These are phyloP conservation scores for Danio kyathit DNA, from an alignment of 2,797 vertebrate species.

Conservation along the genomic window DNA sequence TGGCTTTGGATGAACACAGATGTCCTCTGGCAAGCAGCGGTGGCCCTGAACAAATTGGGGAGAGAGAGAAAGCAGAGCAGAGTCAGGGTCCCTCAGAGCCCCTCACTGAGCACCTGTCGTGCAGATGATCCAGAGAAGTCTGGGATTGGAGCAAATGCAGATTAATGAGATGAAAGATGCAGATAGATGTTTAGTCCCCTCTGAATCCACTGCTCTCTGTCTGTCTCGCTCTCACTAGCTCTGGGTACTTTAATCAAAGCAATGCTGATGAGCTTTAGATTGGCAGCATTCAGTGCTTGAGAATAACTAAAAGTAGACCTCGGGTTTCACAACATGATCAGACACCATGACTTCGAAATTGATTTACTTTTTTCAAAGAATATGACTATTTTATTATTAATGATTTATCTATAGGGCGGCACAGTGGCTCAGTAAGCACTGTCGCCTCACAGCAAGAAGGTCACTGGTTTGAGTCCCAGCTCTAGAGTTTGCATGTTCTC, in stretches of 20 bases:
- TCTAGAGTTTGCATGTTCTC: too few species aligned
- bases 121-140: constrained; percentile 34
- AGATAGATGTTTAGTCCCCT: constrained; percentile 26
- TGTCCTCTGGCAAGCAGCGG: constrained; percentile 70
- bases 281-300: not conserved
- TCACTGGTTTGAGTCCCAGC: too few species aligned
- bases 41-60: constrained; percentile 61
- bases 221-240: not conserved
- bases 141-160: constrained; percentile 23
- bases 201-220: constrained; percentile 21
- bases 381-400: too few species aligned
- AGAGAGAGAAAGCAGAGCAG: constrained; percentile 1
- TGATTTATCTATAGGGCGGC: too few species aligned
- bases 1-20: constrained; percentile 68
- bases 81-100: constrained; percentile 16
- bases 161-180: constrained; percentile 34
- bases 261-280: constrained; percentile 18
- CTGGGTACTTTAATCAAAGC: not conserved
- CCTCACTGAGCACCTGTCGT: constrained; percentile 32
- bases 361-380: too few species aligned
- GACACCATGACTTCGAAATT: too few species aligned
- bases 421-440: too few species aligned
- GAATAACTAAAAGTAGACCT: constrained; percentile 12
- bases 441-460: too few species aligned
- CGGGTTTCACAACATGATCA: not conserved